These are phyloP conservation scores for Leucozona laternaria DNA, from an alignment of 2,888 invertebrate species.

Conservation along the genomic window DNA sequence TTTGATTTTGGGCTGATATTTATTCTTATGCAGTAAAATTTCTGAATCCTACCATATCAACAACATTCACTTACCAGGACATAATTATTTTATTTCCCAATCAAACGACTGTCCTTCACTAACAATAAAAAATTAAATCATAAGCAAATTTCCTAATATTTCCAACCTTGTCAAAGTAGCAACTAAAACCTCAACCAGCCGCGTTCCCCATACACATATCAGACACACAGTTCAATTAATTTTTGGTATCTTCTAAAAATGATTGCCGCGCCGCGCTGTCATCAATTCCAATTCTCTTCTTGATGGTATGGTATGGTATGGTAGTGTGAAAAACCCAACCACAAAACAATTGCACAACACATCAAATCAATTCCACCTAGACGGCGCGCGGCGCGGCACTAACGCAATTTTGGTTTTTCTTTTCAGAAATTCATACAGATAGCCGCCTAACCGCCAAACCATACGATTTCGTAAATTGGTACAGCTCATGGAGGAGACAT, in stretches of 20 bases:
- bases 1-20: no score
- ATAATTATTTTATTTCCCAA: background rate
- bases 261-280: background rate
- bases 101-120: background rate
- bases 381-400: background rate
- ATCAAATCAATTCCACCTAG: slow-evolving; percentile 30
- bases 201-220: background rate
- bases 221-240: background rate
- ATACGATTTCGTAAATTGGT: slow-evolving; percentile 24
- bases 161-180: slow-evolving; percentile 1
- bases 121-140: background rate
- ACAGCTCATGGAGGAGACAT: background rate
- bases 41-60: no score
- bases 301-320: background rate
- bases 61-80: no score
- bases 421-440: background rate
- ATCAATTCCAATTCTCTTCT: slow-evolving; percentile 1
- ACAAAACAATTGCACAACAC: slow-evolving; percentile 51
- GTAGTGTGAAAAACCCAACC: slow-evolving; percentile 64
- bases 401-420: slow-evolving; percentile 45
- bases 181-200: slow-evolving; percentile 20
- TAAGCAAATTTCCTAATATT: slow-evolving; percentile 6
- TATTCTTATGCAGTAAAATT: no score
- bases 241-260: slow-evolving; percentile 5
- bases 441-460: slow-evolving; percentile 48